Conservation (phyloP, 1,140 invertebrate genomes). For the Heliconius nattereri region DNA sequence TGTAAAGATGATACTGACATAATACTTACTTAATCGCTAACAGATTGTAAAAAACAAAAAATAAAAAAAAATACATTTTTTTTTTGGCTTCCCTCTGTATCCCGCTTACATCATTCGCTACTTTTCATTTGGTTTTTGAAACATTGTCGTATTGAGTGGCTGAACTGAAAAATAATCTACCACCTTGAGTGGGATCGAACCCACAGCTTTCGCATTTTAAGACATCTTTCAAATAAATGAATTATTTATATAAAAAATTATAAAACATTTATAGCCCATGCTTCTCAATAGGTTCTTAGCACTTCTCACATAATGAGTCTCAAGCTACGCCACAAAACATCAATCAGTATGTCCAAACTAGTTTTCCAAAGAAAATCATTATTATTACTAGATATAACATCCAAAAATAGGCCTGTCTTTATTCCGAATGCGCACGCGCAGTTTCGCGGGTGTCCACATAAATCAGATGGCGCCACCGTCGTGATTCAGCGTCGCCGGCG, state of each 20-base stretch:
- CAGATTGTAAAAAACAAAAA: not conserved
- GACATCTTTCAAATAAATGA: too few relatives aligned
- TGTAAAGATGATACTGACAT: not conserved
- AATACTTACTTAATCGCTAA: not conserved
- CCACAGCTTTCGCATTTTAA: too few relatives aligned
- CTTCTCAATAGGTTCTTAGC: not conserved
- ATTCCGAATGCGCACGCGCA: slow-evolving; percentile 49
- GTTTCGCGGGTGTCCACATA: slow-evolving; percentile 53
- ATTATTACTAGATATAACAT: slow-evolving; percentile 30
- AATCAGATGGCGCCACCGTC: slow-evolving; percentile 65
- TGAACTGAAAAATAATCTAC: too few relatives aligned
- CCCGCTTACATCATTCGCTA: not conserved
- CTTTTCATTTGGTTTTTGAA: not conserved
- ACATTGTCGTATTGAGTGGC: too few relatives aligned
- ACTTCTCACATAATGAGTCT: fast-evolving
- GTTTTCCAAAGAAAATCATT: not conserved
- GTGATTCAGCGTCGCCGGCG: slow-evolving; percentile 58
- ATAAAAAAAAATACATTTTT: too few relatives aligned
- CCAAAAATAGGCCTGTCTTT: slow-evolving; percentile 30
- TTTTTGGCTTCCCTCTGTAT: too few relatives aligned
- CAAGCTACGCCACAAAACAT: not conserved
- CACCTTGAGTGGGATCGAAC: too few relatives aligned
- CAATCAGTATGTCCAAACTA: not conserved
- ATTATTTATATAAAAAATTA: too few relatives aligned
- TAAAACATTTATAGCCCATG: too few relatives aligned